Base-by-base conservation (phyloP, 2,888 invertebrate species). In the Hirtodrosophila cameraria region DNA sequence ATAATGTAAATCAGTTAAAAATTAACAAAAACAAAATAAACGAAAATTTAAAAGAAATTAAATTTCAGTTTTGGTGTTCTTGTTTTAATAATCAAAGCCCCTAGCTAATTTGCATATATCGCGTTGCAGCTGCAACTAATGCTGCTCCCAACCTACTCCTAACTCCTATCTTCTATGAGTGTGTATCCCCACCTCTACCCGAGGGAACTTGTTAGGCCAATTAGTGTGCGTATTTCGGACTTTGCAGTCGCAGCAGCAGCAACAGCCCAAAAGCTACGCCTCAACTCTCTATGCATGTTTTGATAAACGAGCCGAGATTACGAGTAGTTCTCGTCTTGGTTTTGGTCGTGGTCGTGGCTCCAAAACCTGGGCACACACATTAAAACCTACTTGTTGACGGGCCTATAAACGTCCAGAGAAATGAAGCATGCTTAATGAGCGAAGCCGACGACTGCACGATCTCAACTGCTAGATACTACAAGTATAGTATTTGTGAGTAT, bases 341-440 rank as follows among this genome's bases (percentile, higher is more conserved):
- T 31, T n/a, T 18, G 42, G 30, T 30, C 36, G 41, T 25, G 7
- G 7, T 13, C 18, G 39, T 35, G 42, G 11, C 16, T 16, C 15
- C 30, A 31, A 27, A 49, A 23, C 18, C 18, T 28, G 27, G 23
- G 16, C 27, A 41, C 38, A 36, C 55, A 57, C 55, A 57, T 53
- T 75, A 61, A 62, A 65, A 38, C 45, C 63, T 42, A 67, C 61
- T 71, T 79, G 66, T 65, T 85, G 86, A 82, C 67, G 83, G 53
- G 62, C 58, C 68, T 75, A 82, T 78, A 78, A 79, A 82, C 63
- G 79, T 78, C 65, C 60, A 64, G 41, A 66, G 71, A 82, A 85
- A 82, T 85, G 65, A 78, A 81, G 67, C 83, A 70, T 82, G 79
- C 79, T 82, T 82, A 75, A 74, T 78, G 71, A 82, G 65, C 65